These are phyloP conservation scores for Aleiodes sp. DNA, from an alignment of 1,140 invertebrate genomes.

Conservation along the genomic window DNA sequence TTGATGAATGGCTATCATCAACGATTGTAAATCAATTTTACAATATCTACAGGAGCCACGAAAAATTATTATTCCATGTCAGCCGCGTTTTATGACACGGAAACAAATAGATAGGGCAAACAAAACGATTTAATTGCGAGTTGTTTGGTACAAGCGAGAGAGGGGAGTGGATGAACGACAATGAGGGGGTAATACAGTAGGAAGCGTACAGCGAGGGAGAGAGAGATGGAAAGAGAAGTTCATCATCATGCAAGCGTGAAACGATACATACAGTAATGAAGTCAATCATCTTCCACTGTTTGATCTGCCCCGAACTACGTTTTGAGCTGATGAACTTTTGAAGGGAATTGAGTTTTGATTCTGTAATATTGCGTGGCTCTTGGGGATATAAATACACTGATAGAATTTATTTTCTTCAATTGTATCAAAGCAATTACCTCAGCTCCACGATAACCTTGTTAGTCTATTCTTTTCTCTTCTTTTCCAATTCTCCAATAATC, in stretches of 20 bases:
- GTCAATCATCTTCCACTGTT: conserved; percentile 37
- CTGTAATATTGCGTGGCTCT: background rate
- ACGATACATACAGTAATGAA: conserved; percentile 32
- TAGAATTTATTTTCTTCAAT: background rate
- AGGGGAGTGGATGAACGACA: background rate
- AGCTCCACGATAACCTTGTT: no score
- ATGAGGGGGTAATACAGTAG: background rate
- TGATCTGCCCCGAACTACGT: background rate
- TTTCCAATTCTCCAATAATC: no score
- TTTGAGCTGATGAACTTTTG: conserved; percentile 33
- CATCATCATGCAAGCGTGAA: conserved; percentile 27
- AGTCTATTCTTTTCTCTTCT: no score
- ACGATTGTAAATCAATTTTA: background rate
- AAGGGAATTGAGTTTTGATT: conserved; percentile 3
- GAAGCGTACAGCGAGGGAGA: background rate
- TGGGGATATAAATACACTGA: background rate
- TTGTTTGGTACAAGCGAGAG: background rate
- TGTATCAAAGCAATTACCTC: background rate
- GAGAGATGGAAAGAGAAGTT: conserved; percentile 18
- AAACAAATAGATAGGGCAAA: conserved; percentile 3
- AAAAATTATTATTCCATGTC: background rate
- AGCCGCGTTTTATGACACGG: background rate
- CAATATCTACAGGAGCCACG: background rate
- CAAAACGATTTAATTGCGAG: conserved; percentile 8
- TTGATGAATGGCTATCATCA: no score